These are phyloP conservation scores for Metalampra italica DNA, from an alignment of 2,888 invertebrate genomes.

Conservation along the genomic window DNA sequence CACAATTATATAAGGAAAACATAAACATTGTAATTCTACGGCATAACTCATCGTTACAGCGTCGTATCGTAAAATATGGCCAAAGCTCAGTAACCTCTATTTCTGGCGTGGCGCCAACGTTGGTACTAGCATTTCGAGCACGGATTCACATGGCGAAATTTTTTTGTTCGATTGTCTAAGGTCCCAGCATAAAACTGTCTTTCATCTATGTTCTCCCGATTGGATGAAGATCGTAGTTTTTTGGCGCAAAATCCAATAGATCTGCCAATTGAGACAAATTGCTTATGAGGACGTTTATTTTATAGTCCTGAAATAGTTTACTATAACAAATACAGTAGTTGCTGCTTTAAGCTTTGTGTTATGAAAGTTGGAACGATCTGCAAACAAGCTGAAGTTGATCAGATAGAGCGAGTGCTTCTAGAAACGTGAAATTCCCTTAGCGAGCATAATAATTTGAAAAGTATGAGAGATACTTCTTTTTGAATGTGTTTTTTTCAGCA, in stretches of 20 bases:
- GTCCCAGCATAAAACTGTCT: conserved; percentile 4
- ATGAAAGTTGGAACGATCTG: no score
- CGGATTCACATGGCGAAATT: conserved; percentile 3
- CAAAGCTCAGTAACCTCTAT: conserved; percentile 21
- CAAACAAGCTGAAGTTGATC: no score
- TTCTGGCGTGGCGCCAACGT: conserved; percentile 24
- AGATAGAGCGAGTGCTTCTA: no score
- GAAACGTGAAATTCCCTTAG: no score
- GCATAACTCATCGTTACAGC: conserved; percentile 24
- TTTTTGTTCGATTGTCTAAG: neutral
- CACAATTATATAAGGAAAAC: conserved; percentile 21
- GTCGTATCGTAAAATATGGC: conserved; percentile 29
- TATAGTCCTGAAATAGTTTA: no score
- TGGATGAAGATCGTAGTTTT: conserved; percentile 1
- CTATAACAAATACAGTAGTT: no score
- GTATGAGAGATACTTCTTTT: no score
- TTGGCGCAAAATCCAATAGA: neutral
- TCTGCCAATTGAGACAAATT: neutral
- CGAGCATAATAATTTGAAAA: no score
- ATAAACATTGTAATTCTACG: conserved; percentile 24
- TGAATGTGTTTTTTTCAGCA: no score
- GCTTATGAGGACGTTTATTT: neutral
- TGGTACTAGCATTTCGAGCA: conserved; percentile 4
- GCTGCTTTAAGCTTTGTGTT: no score
- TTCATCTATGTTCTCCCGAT: conserved; percentile 5